Conservation (phyloP, 2,113 vertebrate genomes). For the Stigmatopora argus region DNA sequence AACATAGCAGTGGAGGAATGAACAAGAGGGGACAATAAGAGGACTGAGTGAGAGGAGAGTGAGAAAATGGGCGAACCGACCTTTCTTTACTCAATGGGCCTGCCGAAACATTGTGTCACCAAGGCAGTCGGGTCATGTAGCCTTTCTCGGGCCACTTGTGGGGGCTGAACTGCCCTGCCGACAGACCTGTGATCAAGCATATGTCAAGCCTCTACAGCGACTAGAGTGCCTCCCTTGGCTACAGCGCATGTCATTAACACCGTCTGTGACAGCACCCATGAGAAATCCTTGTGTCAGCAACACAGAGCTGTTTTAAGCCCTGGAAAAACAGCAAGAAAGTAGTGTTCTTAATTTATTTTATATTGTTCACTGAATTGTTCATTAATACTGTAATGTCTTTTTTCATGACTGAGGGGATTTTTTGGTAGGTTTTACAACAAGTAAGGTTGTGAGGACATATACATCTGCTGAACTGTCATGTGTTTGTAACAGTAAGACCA, state of each 20-base stretch:
- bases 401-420: neutral
- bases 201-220: slow-evolving; percentile 66
- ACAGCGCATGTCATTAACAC: slow-evolving; percentile 66
- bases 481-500: slow-evolving; percentile 39
- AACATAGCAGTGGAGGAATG: slow-evolving; percentile 56
- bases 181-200: slow-evolving; percentile 63
- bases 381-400: neutral
- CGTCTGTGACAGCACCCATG: slow-evolving; percentile 71
- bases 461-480: slow-evolving; percentile 35
- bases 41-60: slow-evolving; percentile 43
- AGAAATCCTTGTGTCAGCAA: slow-evolving; percentile 46
- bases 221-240: slow-evolving; percentile 51
- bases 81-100: slow-evolving; percentile 57
- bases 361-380: slow-evolving; percentile 7
- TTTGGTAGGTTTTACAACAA: neutral
- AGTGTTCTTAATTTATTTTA: slow-evolving; percentile 1
- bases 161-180: slow-evolving; percentile 33
- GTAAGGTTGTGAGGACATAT: slow-evolving; percentile 19
- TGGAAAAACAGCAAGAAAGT: neutral
- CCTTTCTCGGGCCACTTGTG: slow-evolving; percentile 51
- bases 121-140: slow-evolving; percentile 38
- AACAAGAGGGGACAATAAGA: slow-evolving; percentile 43
- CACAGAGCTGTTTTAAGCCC: slow-evolving; percentile 36
- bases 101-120: slow-evolving; percentile 54
- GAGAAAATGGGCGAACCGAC: slow-evolving; percentile 42